phyloP scores from a whole-genome alignment of 2,888 invertebrate species.

The Lottia gigantea region DNA sequence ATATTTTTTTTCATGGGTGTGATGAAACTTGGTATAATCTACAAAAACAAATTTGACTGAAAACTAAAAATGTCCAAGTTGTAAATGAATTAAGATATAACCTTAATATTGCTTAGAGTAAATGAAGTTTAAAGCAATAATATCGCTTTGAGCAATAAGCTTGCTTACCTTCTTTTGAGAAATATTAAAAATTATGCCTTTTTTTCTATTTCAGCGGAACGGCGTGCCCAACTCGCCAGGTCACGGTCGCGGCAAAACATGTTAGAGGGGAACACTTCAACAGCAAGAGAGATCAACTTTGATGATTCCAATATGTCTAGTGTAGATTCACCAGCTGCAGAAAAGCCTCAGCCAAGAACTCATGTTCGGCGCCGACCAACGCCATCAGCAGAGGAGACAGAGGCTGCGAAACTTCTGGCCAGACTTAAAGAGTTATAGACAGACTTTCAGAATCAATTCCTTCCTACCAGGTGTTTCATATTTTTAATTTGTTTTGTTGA shows the following conservation, averaged over 20 bases:
- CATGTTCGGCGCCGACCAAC: background rate
- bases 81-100: too few species aligned
- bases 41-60: too few species aligned
- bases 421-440: conserved; percentile 57
- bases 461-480: too few species aligned
- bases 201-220: conserved; percentile 79
- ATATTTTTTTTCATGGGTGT: too few species aligned
- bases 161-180: too few species aligned
- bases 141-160: too few species aligned
- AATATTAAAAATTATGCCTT: background rate
- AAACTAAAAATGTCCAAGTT: too few species aligned
- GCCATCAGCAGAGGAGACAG: conserved; percentile 40
- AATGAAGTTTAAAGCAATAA: too few species aligned
- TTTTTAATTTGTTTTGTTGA: too few species aligned
- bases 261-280: conserved; percentile 44
- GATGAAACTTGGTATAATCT: too few species aligned
- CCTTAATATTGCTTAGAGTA: too few species aligned
- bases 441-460: too few species aligned
- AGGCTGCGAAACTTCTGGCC: conserved; percentile 60
- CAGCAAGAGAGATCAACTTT: conserved; percentile 62
- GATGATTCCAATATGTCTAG: conserved; percentile 39
- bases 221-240: conserved; percentile 88
- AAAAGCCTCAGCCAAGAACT: background rate
- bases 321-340: conserved; percentile 4
- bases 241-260: conserved; percentile 79